These are phyloP conservation scores for Pseudomyrmex concolor DNA, from an alignment of 1,140 invertebrate genomes.

Conservation along the genomic window DNA sequence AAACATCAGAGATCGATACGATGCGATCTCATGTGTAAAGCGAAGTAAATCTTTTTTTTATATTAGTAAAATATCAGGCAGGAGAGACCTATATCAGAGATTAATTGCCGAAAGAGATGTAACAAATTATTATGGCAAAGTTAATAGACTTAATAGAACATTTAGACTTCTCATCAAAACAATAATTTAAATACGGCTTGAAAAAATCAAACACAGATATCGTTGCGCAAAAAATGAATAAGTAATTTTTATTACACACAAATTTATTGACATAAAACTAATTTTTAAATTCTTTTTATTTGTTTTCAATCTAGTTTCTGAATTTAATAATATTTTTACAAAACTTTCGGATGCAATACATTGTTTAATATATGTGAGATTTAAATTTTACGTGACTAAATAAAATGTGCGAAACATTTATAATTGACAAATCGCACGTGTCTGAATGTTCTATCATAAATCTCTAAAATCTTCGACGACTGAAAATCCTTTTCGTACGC, in stretches of 20 bases:
- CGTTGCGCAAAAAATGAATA: too few relatives aligned
- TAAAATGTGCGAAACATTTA: background rate
- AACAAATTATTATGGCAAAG: conserved; percentile 11
- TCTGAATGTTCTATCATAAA: conserved; percentile 25
- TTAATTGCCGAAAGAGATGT: conserved; percentile 38
- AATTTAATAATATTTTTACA: too few relatives aligned
- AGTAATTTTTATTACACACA: too few relatives aligned
- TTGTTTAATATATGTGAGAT: too few relatives aligned
- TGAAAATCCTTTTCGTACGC: conserved; percentile 51
- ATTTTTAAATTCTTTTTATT: too few relatives aligned
- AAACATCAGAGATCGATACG: background rate
- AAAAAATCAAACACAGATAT: background rate
- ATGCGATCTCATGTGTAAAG: background rate
- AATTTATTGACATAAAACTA: too few relatives aligned
- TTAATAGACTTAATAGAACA: conserved; percentile 30
- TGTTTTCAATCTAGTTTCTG: too few relatives aligned
- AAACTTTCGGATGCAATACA: too few relatives aligned
- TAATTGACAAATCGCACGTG: background rate
- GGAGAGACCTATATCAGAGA: conserved; percentile 11
- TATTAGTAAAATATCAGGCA: background rate
- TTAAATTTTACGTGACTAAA: background rate
- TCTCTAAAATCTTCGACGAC: conserved; percentile 52
- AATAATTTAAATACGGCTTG: background rate
- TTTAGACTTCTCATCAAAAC: background rate
- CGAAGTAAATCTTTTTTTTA: conserved; percentile 6